Base-by-base conservation (phyloP, 2,888 invertebrate genomes). In the Drosophila paucipuncta region DNA sequence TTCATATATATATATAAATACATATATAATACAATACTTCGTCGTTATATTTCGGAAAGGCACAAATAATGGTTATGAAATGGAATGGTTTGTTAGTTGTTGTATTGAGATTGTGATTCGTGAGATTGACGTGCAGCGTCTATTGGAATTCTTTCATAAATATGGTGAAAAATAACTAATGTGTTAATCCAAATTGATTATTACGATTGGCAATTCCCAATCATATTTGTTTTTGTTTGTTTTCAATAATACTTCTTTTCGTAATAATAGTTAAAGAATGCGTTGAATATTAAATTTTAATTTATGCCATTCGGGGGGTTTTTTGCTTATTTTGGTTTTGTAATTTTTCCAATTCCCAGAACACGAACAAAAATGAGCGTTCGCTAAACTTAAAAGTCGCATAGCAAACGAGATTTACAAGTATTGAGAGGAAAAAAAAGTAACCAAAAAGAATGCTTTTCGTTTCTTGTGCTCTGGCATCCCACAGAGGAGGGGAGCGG, bases 1-100 rank as follows among this genome's bases (percentile, higher is more conserved):
- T 22, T 22, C 22, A 43, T 64, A 57, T 57, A 43, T 22, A 68
- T 63, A 49, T 61, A 54, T 54, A 25, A 2, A 25, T 53, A 22
- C 63, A 43, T 65, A 57, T 57, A 47, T 28, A 72, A 78, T 70
- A 79, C 76, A 79, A 82, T 79, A 79, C 76, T 80, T 80, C 85
- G 83, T 72, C 77, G 86, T 80, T 85, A 90, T 86, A 70, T 90
- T 85, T 85, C 84, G 91, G 84, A 90, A 86, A 83, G 84, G 89
- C 91, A 89, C 74, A 89, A 85, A 85, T 89, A 84, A 89, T 85
- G 84, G 91, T 85, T 90, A 90, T 89, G 84, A 65, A 78, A 78
- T 66, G 70, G 62, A 78, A 78, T 64, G 70, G 66, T 85, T 52
- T 33, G 73, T 69, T 85, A 68, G 73, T 79, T 75, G 85, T 85